phyloP scores from a whole-genome alignment of 2,113 vertebrate species.

The Elaphurus davidianus region DNA sequence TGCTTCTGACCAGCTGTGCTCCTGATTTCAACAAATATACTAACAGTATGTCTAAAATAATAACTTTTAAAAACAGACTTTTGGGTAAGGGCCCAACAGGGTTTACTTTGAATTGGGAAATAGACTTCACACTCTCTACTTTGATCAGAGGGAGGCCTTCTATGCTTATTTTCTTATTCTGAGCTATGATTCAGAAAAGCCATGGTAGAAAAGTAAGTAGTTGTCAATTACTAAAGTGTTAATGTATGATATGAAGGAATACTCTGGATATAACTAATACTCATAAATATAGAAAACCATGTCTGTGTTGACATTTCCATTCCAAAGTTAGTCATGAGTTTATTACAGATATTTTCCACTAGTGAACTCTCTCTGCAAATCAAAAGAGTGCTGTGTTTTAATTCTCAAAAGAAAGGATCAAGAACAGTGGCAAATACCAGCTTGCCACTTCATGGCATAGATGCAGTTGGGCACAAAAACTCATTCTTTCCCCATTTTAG shows the following conservation, averaged over 20 bases:
- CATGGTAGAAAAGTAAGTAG: neutral
- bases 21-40: neutral
- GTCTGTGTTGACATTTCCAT: neutral
- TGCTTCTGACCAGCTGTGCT: neutral
- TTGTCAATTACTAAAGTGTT: neutral
- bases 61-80: neutral
- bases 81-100: neutral
- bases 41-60: neutral
- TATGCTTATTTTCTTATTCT: neutral
- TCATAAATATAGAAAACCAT: neutral
- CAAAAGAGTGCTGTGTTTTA: neutral
- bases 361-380: neutral
- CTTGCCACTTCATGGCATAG: neutral
- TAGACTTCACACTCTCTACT: neutral
- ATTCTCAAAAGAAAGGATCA: conserved; percentile 37
- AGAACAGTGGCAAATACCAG: neutral
- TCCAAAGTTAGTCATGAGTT: neutral
- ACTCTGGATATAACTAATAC: neutral
- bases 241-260: neutral
- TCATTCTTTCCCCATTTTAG: neutral
- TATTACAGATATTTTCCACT: neutral
- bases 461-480: neutral
- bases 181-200: neutral
- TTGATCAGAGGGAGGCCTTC: neutral
- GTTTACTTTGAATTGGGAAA: neutral